phyloP scores from a whole-genome alignment of 2,888 invertebrate species.

The Callyntrura guangdongensis region DNA sequence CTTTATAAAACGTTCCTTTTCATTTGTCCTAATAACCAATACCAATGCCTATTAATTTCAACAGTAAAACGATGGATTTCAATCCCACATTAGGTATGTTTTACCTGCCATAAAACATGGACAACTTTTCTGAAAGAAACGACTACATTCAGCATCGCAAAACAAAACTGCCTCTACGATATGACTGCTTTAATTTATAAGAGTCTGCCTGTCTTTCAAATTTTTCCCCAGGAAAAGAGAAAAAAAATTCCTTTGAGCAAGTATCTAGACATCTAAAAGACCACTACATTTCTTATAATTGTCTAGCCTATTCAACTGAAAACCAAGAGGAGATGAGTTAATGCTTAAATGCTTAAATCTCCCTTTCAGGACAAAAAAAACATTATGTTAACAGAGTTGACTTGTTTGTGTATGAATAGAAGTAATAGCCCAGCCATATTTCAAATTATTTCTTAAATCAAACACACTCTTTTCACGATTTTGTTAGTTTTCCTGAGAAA shows the following conservation, averaged over 20 bases:
- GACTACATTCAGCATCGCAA: too few species aligned
- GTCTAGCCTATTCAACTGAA: conserved; percentile 12
- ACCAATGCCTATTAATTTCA: conserved; percentile 4
- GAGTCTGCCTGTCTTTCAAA: conserved; percentile 27
- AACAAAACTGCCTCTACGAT: neutral
- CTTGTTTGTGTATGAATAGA: conserved; percentile 31
- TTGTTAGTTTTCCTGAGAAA: conserved; percentile 53
- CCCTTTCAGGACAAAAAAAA: neutral
- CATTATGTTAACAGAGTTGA: too few species aligned
- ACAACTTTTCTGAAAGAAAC: neutral
- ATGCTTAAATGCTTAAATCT: conserved; percentile 15
- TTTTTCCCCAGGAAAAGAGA: too few species aligned
- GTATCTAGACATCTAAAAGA: too few species aligned
- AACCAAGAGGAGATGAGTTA: conserved; percentile 32
- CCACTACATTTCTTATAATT: conserved; percentile 23
- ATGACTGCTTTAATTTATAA: conserved; percentile 56
- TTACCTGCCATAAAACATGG: neutral
- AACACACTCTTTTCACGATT: conserved; percentile 48
- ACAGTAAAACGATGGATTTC: neutral
- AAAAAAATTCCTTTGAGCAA: too few species aligned
- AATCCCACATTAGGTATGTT: too few species aligned
- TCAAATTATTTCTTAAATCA: conserved; percentile 69
- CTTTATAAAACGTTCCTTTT: too few species aligned
- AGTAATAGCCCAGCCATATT: conserved; percentile 69
- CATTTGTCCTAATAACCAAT: neutral